Evolutionary conservation across 2,113 vertebrate species (phyloP).

Genomic region (Cryptomyrus ogoouensis): DNA sequence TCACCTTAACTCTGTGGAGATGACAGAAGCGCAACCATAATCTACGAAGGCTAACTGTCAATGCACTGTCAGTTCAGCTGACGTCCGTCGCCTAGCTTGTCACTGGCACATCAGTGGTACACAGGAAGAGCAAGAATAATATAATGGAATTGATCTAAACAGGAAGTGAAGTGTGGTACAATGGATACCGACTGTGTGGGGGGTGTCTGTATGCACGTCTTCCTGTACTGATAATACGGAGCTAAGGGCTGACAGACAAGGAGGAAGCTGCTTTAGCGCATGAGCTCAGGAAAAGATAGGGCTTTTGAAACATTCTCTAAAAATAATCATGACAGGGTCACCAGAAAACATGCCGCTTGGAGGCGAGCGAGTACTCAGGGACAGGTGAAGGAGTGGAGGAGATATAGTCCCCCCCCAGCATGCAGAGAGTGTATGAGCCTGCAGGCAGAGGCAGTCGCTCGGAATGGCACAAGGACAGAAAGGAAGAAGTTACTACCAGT

Average conservation of each 20-base stretch:
- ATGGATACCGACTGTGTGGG: not conserved
- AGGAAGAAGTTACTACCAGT: not conserved
- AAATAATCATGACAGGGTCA: not conserved
- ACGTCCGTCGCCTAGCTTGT: not conserved
- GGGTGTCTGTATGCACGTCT: not conserved
- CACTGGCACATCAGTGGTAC: not conserved
- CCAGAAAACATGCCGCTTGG: not conserved
- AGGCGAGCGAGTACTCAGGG: not conserved
- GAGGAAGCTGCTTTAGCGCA: not conserved
- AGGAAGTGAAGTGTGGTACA: constrained; percentile 10
- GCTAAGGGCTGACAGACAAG: not conserved
- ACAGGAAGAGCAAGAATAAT: constrained; percentile 5
- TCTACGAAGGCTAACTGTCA: not conserved
- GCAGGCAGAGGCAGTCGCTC: not conserved
- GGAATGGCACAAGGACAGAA: not conserved
- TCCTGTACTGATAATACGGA: not conserved
- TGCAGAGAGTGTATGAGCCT: not conserved
- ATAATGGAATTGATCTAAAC: not conserved
- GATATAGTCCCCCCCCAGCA: not conserved
- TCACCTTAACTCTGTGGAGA: not conserved
- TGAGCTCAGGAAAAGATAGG: not conserved
- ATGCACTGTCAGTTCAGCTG: not conserved
- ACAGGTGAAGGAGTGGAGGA: not conserved
- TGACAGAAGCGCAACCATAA: not conserved
- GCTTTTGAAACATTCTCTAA: not conserved